phyloP scores from a whole-genome alignment of 1,140 invertebrate species.

The Achatina immaculata region DNA sequence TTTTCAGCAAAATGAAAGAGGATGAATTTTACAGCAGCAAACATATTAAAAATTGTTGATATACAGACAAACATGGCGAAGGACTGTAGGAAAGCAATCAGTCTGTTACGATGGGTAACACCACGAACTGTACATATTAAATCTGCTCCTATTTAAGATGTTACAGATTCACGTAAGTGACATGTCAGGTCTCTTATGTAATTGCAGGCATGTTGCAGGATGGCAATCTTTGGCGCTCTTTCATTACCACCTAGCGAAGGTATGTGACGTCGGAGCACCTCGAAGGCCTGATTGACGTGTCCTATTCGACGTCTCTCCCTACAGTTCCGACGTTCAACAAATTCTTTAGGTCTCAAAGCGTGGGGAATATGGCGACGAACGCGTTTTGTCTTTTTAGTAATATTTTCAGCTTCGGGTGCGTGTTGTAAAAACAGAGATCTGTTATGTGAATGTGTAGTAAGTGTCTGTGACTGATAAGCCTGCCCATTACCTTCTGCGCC shows the following conservation, averaged over 20 bases:
- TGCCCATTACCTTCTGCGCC: no score
- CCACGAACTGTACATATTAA: no score
- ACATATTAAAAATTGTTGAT: no score
- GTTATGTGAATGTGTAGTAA: no score
- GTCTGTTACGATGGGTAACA: no score
- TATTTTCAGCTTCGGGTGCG: background rate
- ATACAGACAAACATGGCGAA: no score
- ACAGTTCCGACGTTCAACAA: constrained; percentile 38
- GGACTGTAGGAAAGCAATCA: no score
- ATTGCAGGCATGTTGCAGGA: constrained; percentile 25
- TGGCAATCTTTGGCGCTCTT: constrained; percentile 40
- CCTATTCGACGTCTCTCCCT: constrained; percentile 38
- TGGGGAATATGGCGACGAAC: constrained; percentile 41
- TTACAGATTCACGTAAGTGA: background rate
- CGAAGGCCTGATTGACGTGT: constrained; percentile 41
- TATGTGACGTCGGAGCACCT: constrained; percentile 30
- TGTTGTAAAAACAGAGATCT: no score
- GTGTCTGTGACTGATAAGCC: no score
- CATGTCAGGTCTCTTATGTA: constrained; percentile 40
- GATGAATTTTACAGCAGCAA: no score
- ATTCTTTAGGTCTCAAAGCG: constrained; percentile 20
- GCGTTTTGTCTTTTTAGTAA: background rate
- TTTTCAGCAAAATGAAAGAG: no score
- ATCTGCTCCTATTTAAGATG: no score
- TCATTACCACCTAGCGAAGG: constrained; percentile 28